phyloP scores from a whole-genome alignment of 2,888 invertebrate genomes.

The Plusia festucae region DNA sequence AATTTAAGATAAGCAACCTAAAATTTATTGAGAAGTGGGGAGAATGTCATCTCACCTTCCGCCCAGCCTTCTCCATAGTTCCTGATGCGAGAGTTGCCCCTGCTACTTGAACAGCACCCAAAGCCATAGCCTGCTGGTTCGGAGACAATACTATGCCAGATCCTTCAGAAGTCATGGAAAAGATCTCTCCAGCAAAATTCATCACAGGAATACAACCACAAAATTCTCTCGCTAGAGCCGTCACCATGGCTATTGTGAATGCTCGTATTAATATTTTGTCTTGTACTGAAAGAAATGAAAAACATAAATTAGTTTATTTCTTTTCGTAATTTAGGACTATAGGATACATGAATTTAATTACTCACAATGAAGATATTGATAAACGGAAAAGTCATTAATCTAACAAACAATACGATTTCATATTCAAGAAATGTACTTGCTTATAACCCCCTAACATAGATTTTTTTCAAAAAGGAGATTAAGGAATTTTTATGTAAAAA shows the following conservation, averaged over 20 bases:
- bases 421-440: no score
- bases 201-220: slow-evolving; percentile 81
- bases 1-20: no score
- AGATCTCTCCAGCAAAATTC: slow-evolving; percentile 84
- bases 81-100: slow-evolving; percentile 78
- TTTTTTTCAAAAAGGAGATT: no score
- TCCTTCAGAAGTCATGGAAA: slow-evolving; percentile 71
- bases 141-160: slow-evolving; percentile 70
- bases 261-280: slow-evolving; percentile 78
- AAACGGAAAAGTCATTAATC: no score
- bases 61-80: slow-evolving; percentile 77
- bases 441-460: no score
- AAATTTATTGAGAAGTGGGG: neutral
- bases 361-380: no score
- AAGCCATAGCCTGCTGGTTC: slow-evolving; percentile 83
- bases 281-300: slow-evolving; percentile 67
- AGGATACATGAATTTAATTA: no score
- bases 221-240: slow-evolving; percentile 74
- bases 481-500: no score
- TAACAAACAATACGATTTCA: no score
- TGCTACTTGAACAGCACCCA: slow-evolving; percentile 79
- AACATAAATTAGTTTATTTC: no score
- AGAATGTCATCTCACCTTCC: slow-evolving; percentile 71
- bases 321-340: no score
- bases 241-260: slow-evolving; percentile 74